Conservation (phyloP, 92 coral and sea anemone species). For the Porites evermanni region DNA sequence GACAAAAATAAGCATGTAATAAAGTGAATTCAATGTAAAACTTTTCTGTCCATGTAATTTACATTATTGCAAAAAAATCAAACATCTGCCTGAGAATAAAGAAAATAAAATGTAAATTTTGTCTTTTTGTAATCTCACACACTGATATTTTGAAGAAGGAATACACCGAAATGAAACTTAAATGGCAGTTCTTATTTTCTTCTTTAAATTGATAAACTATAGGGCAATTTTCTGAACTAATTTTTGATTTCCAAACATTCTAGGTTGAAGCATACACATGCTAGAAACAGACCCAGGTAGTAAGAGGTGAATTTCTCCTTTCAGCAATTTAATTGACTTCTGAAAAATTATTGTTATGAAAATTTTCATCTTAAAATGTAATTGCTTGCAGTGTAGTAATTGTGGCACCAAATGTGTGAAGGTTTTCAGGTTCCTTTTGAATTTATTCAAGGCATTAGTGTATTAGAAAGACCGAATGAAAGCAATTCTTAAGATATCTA, state of each 20-base stretch:
- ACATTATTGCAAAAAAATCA: neutral
- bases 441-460: slow-evolving; percentile 23
- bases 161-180: neutral
- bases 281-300: neutral
- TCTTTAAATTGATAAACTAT: neutral
- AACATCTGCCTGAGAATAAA: slow-evolving; percentile 34
- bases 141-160: slow-evolving; percentile 39
- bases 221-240: slow-evolving; percentile 1
- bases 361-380: slow-evolving; percentile 54
- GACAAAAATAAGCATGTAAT: neutral
- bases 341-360: slow-evolving; percentile 44
- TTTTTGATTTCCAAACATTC: neutral
- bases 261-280: neutral
- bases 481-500: slow-evolving; percentile 17
- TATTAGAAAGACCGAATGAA: slow-evolving; percentile 19
- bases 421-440: slow-evolving; percentile 10
- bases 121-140: slow-evolving; percentile 37
- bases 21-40: slow-evolving; percentile 6
- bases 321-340: slow-evolving; percentile 46
- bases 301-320: neutral
- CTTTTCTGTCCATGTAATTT: slow-evolving; percentile 8
- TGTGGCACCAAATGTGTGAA: slow-evolving; percentile 15
- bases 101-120: slow-evolving; percentile 41
- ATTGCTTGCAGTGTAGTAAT: slow-evolving; percentile 35
- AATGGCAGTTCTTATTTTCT: neutral